phyloP scores from a whole-genome alignment of 2,888 invertebrate genomes.

The Macrophya annulata region DNA sequence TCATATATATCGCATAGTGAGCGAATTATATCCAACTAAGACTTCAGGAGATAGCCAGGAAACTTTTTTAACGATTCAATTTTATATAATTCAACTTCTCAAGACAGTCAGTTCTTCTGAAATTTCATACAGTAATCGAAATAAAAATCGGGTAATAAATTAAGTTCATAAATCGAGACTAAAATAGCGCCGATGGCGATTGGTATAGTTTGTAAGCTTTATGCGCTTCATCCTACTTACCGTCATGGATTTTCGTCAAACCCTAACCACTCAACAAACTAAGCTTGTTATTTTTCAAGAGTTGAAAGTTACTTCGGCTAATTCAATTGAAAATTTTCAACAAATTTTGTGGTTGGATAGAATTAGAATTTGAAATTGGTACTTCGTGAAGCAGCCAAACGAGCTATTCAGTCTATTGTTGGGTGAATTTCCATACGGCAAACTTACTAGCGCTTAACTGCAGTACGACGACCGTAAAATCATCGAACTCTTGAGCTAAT shows the following conservation, averaged over 20 bases:
- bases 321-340: slow-evolving; percentile 26
- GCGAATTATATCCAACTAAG: not conserved
- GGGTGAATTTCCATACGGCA: slow-evolving; percentile 24
- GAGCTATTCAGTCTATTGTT: slow-evolving; percentile 49
- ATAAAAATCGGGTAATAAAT: not conserved
- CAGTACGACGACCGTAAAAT: not conserved
- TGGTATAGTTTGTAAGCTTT: not conserved
- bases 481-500: not conserved
- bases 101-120: not conserved
- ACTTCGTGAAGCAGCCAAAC: slow-evolving; percentile 12
- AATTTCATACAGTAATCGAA: not conserved
- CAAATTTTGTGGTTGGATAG: slow-evolving; percentile 14
- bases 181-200: not conserved
- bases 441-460: slow-evolving; percentile 13
- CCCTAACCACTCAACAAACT: not conserved
- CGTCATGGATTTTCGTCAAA: not conserved
- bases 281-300: slow-evolving; percentile 36
- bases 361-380: slow-evolving; percentile 28
- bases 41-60: not conserved
- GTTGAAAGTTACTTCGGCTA: not conserved
- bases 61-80: slow-evolving; percentile 28
- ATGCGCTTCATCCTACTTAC: not conserved
- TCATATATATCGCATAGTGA: not conserved
- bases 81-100: not conserved
- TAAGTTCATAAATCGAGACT: not conserved